These are phyloP conservation scores for Stictocephala bisonia DNA, from an alignment of 2,888 invertebrate species.

Conservation along the genomic window DNA sequence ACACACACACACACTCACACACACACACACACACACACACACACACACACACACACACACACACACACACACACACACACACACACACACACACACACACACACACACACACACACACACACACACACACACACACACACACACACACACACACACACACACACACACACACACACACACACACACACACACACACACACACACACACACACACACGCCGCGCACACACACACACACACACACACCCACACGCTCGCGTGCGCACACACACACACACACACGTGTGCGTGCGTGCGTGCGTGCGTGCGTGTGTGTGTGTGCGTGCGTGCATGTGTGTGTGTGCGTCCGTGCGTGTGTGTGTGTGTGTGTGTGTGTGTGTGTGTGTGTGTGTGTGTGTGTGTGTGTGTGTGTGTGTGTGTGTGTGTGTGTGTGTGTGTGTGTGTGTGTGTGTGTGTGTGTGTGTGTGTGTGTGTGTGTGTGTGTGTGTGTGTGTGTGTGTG, in stretches of 20 bases:
- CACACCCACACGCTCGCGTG: neutral
- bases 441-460: neutral
- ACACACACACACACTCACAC: neutral
- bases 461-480: neutral
- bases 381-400: neutral
- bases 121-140: neutral
- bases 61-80: neutral
- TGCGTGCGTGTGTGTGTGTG: too few relatives aligned
- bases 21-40: neutral
- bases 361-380: neutral
- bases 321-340: neutral
- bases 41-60: neutral
- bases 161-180: neutral
- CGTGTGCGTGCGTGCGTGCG: too few relatives aligned
- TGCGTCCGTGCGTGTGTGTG: too few relatives aligned
- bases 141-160: neutral
- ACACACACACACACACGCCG: neutral
- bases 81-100: neutral
- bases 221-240: too few relatives aligned
- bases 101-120: neutral
- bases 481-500: neutral
- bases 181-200: neutral
- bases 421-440: neutral
- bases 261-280: neutral
- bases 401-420: neutral